Evolutionary conservation across 2,888 invertebrate genomes (phyloP).

Genomic region (Chironomus tentans): DNA sequence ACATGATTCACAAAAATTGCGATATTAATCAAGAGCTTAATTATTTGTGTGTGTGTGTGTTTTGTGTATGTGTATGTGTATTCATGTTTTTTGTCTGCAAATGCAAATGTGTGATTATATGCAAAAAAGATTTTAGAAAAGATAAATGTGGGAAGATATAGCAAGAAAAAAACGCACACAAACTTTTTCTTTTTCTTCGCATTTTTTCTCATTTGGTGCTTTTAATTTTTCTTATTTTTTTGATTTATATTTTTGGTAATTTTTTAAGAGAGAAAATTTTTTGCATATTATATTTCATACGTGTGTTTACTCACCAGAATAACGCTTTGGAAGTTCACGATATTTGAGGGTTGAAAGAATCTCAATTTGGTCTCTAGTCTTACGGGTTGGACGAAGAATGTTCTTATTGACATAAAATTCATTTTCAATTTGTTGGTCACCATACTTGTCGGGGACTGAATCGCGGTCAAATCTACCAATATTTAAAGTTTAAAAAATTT

Average conservation of each 20-base stretch:
- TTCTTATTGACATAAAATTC: slow-evolving; percentile 59
- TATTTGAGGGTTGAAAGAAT: slow-evolving; percentile 53
- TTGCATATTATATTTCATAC: background rate
- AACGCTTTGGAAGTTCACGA: slow-evolving; percentile 57
- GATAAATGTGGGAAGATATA: background rate
- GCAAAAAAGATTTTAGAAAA: background rate
- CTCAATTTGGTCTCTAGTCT: slow-evolving; percentile 52
- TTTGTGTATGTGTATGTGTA: background rate
- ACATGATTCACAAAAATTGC: too few relatives aligned
- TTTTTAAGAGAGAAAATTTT: background rate
- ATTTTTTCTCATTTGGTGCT: background rate
- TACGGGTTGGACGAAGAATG: slow-evolving; percentile 51
- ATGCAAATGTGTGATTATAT: background rate
- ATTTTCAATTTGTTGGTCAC: slow-evolving; percentile 46
- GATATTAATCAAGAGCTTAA: too few relatives aligned
- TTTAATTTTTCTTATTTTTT: background rate
- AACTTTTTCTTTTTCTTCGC: background rate
- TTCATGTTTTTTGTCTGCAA: too few relatives aligned
- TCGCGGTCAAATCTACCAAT: slow-evolving; percentile 14
- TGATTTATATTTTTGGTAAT: background rate
- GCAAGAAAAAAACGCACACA: background rate
- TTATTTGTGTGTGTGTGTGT: background rate
- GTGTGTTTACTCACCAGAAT: slow-evolving; percentile 49
- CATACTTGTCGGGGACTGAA: slow-evolving; percentile 43
- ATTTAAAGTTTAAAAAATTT: too few relatives aligned